These are phyloP conservation scores for Meandrusa payeni DNA, from an alignment of 2,888 invertebrate genomes.

Conservation along the genomic window DNA sequence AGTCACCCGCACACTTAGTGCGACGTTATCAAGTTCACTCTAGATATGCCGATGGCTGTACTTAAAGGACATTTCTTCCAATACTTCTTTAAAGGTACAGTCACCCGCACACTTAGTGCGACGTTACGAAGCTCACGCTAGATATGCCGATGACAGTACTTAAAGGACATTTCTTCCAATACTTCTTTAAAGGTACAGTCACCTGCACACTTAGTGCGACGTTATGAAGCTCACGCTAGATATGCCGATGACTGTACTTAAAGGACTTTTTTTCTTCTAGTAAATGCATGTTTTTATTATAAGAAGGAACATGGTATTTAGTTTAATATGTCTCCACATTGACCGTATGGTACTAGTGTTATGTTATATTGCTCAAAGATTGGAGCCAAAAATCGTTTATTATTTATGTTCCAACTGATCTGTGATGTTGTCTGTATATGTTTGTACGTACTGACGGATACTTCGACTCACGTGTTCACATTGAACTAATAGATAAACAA, in stretches of 20 bases:
- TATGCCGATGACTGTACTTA: background rate
- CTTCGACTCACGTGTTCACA: conserved; percentile 9
- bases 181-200: conserved; percentile 10
- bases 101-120: too few relatives aligned
- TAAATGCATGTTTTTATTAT: conserved; percentile 5
- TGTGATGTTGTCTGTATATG: conserved; percentile 41
- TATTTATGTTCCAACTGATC: conserved; percentile 37
- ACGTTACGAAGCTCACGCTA: too few relatives aligned
- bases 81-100: too few relatives aligned
- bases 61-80: too few relatives aligned
- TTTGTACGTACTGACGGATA: conserved; percentile 16
- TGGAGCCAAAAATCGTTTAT: conserved; percentile 42
- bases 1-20: too few relatives aligned
- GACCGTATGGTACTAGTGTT: conserved; percentile 4
- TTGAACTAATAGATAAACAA: conserved; percentile 14
- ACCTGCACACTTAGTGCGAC: background rate
- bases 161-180: too few relatives aligned
- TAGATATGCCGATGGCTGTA: too few relatives aligned
- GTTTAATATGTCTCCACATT: conserved; percentile 5
- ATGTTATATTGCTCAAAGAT: conserved; percentile 44
- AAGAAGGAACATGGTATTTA: conserved; percentile 10
- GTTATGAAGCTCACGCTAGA: background rate
- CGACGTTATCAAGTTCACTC: too few relatives aligned
- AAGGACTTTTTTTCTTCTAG: background rate
- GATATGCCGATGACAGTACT: too few relatives aligned